Evolutionary conservation across 2,888 invertebrate species (phyloP), one percentile per base, ranked within the genome.

Genomic region (Helleia helle): DNA sequence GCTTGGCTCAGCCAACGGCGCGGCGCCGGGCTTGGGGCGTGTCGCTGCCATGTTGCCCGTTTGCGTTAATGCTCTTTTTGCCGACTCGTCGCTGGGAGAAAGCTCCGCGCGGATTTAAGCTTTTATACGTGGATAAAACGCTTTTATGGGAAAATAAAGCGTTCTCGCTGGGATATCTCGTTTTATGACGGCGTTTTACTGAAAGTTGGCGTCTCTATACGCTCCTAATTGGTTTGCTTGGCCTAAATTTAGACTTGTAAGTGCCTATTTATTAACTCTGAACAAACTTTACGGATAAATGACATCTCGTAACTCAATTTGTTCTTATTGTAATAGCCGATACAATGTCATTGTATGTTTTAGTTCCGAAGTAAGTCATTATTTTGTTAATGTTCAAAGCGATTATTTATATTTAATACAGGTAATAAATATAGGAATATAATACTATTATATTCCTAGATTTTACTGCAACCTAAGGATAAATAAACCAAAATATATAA

Each of bases 81-180:
- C 76, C 71, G 62, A 66, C 63, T 65, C 65, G 71, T 70, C 71
- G 68, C 71, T 68, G 68, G 68, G 80, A 76, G 81, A 83, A 81
- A 83, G 83, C 81, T 80, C 76, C 65, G 70, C 72, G 72, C 74
- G 79, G 83, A 83, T 83, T 81, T 81, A 77, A 83, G 83, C 81
- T 83, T 83, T 83, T 83, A 81, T 80, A 77, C 76, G 80, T 79
- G 79, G 76, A 81, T 83, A 79, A 83, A 83, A 79, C 79, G 83
- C 80, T 81, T 81, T 83, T 80, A 84, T 80, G 70, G 76, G 71
- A 79, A 79, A 75, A 83, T 83, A 81, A 83, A 83, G 74, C 72
- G 77, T 79, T 79, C 76, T 71, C 76, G 71, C 79, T 64, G 80
- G 80, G 72, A 75, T 79, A 72, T 81, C 73, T 65, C 75, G 73